Evolutionary conservation across 2,797 vertebrate species (phyloP).

Genomic region (Hydrolagus colliei): DNA sequence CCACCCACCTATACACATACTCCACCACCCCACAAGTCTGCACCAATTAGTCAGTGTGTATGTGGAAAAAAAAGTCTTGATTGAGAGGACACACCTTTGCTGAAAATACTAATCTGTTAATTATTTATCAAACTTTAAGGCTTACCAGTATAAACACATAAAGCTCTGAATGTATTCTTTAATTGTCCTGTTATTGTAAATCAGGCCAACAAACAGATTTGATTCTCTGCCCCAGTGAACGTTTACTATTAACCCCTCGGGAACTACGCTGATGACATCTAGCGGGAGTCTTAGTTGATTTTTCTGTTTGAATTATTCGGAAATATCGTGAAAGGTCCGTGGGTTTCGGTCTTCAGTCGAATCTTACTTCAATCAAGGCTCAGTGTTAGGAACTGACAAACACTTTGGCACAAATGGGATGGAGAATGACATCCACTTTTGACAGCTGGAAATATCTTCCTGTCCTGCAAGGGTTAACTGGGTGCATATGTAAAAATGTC

Average conservation of each 20-base stretch:
- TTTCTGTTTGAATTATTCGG: background rate
- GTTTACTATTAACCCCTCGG: constrained; percentile 1
- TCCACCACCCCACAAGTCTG: no score
- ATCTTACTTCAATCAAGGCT: background rate
- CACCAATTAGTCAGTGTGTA: no score
- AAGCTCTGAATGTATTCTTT: background rate
- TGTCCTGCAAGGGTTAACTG: background rate
- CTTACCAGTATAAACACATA: constrained; percentile 17
- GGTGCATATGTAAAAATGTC: background rate
- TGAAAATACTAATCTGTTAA: constrained; percentile 29
- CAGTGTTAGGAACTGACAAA: background rate
- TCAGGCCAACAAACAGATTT: background rate
- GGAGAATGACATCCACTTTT: background rate
- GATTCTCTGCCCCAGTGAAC: background rate
- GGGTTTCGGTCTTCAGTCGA: background rate
- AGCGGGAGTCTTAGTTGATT: background rate
- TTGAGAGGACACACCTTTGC: background rate
- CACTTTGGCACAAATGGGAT: background rate
- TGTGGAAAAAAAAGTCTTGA: background rate
- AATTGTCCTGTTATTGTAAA: background rate
- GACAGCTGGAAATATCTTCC: background rate
- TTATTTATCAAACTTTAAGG: constrained; percentile 18
- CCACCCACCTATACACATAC: no score
- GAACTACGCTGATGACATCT: background rate
- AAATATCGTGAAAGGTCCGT: background rate